These are phyloP conservation scores for Pelecanus crispus DNA, from an alignment of 2,113 vertebrate genomes.

Conservation along the genomic window DNA sequence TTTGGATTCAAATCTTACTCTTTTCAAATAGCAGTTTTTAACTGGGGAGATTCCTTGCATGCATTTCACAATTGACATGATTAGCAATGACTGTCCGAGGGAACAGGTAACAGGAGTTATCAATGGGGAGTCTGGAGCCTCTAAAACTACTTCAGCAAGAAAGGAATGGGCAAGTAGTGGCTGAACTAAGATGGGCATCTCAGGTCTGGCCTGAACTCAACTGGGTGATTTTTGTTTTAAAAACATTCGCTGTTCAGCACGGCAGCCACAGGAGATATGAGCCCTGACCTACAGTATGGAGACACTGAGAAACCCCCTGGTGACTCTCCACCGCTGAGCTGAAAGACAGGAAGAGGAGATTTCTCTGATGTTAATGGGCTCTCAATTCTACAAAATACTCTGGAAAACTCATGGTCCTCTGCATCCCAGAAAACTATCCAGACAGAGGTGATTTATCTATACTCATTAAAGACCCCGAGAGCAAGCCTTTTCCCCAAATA, in stretches of 20 bases:
- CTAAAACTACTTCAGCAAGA: background rate
- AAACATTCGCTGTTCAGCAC: background rate
- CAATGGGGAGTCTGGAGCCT: background rate
- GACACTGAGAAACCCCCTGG: background rate
- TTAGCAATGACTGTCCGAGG: background rate
- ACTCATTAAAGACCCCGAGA: background rate
- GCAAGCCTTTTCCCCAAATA: background rate
- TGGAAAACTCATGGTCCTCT: background rate
- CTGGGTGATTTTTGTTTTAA: background rate
- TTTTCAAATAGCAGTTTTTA: background rate
- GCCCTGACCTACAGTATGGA: background rate
- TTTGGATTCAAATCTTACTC: background rate
- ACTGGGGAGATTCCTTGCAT: background rate
- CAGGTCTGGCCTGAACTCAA: background rate
- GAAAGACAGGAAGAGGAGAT: background rate
- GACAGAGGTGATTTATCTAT: background rate
- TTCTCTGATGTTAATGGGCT: background rate
- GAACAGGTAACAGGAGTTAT: background rate
- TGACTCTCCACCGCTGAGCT: background rate
- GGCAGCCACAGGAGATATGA: background rate
- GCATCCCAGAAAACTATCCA: background rate
- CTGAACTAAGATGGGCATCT: background rate
- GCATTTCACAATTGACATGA: background rate
- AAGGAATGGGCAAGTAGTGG: background rate
- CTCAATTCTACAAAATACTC: background rate